Conservation (phyloP, 2,113 vertebrate species). For the Bungarus multicinctus region DNA sequence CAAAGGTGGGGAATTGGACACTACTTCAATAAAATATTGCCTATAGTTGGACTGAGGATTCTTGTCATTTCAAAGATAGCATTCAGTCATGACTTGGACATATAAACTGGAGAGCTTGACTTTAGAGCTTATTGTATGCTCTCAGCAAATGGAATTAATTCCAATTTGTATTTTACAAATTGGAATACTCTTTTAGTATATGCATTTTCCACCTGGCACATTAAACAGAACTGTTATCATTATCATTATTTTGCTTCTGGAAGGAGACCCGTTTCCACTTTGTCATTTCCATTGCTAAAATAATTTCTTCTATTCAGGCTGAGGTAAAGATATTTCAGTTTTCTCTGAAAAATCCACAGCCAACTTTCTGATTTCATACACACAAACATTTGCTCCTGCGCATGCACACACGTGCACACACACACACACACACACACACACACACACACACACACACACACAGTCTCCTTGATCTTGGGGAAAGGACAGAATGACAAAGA, state of each 20-base stretch:
- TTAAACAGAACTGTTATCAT: conserved; percentile 22
- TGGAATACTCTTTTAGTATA: too few relatives aligned
- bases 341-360: conserved; percentile 30
- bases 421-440: background rate
- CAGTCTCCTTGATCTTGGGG: background rate
- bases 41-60: background rate
- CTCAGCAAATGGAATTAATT: background rate
- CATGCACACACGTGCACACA: too few relatives aligned
- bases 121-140: background rate
- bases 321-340: conserved; percentile 22
- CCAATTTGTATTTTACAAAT: background rate
- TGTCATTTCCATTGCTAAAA: conserved; percentile 18
- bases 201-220: background rate
- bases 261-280: conserved; percentile 29
- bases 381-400: background rate
- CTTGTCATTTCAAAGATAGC: background rate
- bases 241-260: conserved; percentile 32
- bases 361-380: background rate
- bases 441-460: too few relatives aligned
- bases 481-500: background rate
- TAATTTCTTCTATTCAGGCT: conserved; percentile 36
- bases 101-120: background rate
- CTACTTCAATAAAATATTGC: background rate
- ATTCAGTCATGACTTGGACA: background rate
- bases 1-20: background rate